Evolutionary conservation across 2,797 vertebrate genomes (phyloP).

Genomic region (Threskiornis aethiopicus): DNA sequence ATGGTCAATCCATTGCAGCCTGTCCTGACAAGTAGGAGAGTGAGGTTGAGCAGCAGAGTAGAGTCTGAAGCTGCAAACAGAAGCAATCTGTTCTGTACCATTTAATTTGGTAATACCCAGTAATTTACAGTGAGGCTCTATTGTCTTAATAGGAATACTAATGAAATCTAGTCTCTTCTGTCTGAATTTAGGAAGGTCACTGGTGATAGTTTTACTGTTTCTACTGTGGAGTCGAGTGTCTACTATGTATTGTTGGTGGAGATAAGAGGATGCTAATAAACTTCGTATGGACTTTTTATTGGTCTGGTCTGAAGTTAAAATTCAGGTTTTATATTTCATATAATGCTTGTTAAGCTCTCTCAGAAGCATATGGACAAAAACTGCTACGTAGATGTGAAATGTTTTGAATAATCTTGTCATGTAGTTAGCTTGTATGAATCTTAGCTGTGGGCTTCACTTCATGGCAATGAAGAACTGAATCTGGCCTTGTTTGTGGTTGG

Average conservation of each 20-base stretch:
- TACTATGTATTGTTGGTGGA: background rate
- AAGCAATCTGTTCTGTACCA: constrained; percentile 35
- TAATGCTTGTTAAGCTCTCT: background rate
- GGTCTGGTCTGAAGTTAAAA: background rate
- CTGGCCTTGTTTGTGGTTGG: background rate
- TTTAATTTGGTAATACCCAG: constrained; percentile 55
- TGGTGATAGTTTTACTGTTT: background rate
- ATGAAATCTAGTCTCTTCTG: constrained; percentile 26
- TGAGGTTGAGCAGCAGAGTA: background rate
- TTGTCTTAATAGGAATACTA: constrained; percentile 35
- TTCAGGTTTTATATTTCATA: background rate
- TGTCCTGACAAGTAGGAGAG: background rate
- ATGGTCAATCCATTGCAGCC: background rate
- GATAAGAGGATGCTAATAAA: background rate
- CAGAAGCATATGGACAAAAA: background rate
- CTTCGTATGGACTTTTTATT: background rate
- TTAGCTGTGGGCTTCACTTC: background rate
- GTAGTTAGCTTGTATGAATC: background rate
- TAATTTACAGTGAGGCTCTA: constrained; percentile 32
- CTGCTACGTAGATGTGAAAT: background rate
- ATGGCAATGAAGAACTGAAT: background rate
- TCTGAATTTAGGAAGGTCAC: constrained; percentile 22
- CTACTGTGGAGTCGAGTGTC: background rate
- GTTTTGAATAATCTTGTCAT: background rate
- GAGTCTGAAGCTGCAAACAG: background rate